Conservation (phyloP, 2,888 invertebrate genomes). For the Nemotelus pantherinus region DNA sequence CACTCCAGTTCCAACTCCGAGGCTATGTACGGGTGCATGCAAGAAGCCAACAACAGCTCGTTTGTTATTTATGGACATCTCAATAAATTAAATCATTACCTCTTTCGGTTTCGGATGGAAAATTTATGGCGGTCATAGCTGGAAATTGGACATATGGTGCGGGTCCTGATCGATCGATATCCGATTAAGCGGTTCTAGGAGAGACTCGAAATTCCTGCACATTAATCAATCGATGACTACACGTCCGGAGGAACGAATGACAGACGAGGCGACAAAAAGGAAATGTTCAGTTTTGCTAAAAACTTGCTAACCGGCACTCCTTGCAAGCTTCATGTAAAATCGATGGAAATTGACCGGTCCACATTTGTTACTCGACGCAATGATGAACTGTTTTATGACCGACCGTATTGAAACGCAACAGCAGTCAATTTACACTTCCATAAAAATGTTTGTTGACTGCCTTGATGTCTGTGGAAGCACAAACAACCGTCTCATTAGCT, state of each 20-base stretch:
- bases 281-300: conserved; percentile 32
- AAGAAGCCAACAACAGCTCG: conserved; percentile 32
- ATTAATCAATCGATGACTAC: conserved; percentile 17
- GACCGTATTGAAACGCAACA: conserved; percentile 22
- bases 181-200: not conserved
- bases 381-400: conserved; percentile 35
- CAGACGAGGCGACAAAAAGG: conserved; percentile 1
- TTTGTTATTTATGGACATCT: conserved; percentile 58
- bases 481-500: conserved; percentile 21
- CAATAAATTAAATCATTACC: conserved; percentile 61
- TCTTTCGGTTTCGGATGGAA: conserved; percentile 53
- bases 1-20: not conserved
- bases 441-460: conserved; percentile 20
- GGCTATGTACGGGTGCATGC: not conserved
- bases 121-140: conserved; percentile 52
- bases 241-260: too few relatives aligned
- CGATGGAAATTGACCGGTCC: conserved; percentile 20
- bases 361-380: conserved; percentile 4
- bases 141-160: conserved; percentile 45
- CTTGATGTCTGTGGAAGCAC: not conserved
- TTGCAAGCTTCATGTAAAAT: conserved; percentile 18
- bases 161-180: conserved; percentile 12
- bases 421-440: conserved; percentile 35
- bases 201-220: conserved; percentile 26
- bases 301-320: conserved; percentile 3